A percentile compares a stretch with the other conserved stretches of the same genome.
Evolutionary conservation across 2,888 invertebrate genomes (phyloP).

Genomic region (Sacculina carcini): DNA sequence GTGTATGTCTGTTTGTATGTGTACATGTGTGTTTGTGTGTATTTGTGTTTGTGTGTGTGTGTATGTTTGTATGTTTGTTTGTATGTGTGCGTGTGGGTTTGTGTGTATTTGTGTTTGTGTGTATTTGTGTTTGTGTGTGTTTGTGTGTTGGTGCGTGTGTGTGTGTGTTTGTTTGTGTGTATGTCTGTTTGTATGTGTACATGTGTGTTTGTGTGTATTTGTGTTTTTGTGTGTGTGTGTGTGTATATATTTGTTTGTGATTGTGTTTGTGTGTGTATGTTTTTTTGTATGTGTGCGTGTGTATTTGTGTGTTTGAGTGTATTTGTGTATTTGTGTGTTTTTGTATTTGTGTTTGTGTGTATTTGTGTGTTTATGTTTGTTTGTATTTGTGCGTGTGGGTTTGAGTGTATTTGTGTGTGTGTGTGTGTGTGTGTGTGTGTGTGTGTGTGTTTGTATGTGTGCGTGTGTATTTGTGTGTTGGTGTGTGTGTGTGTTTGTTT

Average conservation of each 20-base stretch:
- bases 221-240: not conserved
- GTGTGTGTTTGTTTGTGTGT: conserved; percentile 37
- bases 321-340: conserved; percentile 36
- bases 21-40: conserved; percentile 13
- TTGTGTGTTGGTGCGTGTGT: conserved; percentile 14
- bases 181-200: conserved; percentile 7
- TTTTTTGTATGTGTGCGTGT: not conserved
- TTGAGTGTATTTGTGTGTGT: too few species aligned
- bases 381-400: conserved; percentile 25
- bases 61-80: conserved; percentile 12
- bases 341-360: conserved; percentile 6
- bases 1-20: conserved; percentile 14
- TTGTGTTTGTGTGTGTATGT: too few species aligned
- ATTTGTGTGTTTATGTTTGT: conserved; percentile 13
- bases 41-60: not conserved
- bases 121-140: conserved; percentile 13
- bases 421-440: not conserved
- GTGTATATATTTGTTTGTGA: conserved; percentile 26
- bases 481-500: conserved; percentile 12
- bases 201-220: not conserved
- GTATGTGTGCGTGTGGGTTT: conserved; percentile 6
- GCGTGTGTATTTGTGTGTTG: not conserved
- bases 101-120: not conserved
- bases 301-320: conserved; percentile 13
- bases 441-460: conserved; percentile 15